These are phyloP conservation scores for Limnephilus rhombicus DNA, from an alignment of 2,888 invertebrate genomes.

Conservation along the genomic window DNA sequence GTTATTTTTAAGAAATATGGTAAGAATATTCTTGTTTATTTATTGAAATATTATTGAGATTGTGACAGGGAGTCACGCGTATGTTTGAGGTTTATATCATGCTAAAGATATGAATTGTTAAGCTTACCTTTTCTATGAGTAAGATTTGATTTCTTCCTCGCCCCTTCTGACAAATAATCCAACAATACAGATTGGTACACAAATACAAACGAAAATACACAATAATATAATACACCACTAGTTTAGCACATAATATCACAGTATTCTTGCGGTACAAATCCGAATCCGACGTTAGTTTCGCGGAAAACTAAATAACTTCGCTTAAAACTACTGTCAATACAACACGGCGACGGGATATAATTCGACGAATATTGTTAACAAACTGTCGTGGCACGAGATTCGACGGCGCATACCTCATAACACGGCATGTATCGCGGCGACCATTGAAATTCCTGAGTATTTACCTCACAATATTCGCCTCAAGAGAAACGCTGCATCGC, in stretches of 20 bases:
- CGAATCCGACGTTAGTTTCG: conserved; percentile 8
- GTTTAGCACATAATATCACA: conserved; percentile 26
- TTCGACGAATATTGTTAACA: conserved; percentile 47
- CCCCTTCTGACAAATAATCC: conserved; percentile 29
- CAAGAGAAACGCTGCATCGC: conserved; percentile 25
- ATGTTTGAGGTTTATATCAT: neutral
- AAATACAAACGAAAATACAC: conserved; percentile 28
- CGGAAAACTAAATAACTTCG: conserved; percentile 8
- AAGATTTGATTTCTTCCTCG: conserved; percentile 24
- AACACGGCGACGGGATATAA: neutral
- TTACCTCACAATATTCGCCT: conserved; percentile 64
- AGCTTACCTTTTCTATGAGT: conserved; percentile 39
- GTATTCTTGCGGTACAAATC: conserved; percentile 17
- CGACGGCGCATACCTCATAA: conserved; percentile 57
- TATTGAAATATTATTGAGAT: conserved; percentile 9
- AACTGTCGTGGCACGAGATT: conserved; percentile 62
- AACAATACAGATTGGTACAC: conserved; percentile 22
- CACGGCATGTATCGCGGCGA: conserved; percentile 62
- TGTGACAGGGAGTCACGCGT: neutral
- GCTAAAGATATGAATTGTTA: neutral
- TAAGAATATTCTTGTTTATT: neutral
- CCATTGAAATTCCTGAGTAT: conserved; percentile 66
- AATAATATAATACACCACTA: conserved; percentile 23
- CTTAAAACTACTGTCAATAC: conserved; percentile 27
- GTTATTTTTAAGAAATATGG: neutral